Percentiles rank a stretch among this genome's conserved stretches.
phyloP scores from a whole-genome alignment of 2,888 invertebrate species.

The Lamproptera curius region DNA sequence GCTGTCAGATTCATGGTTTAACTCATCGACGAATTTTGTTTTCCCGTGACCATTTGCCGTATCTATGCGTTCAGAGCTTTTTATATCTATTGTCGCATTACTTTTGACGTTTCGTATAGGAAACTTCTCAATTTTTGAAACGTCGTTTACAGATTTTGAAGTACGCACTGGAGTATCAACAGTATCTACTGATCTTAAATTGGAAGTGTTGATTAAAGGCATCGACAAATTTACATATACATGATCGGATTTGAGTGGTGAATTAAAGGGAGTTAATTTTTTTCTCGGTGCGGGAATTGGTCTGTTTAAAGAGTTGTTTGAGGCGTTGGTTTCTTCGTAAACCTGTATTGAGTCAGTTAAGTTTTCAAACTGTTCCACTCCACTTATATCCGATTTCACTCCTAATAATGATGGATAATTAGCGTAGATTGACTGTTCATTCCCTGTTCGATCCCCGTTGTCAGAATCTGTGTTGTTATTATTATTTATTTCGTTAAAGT shows the following conservation, averaged over 20 bases:
- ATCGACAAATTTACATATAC: constrained; percentile 79
- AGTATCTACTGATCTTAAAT: constrained; percentile 47
- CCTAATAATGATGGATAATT: constrained; percentile 61
- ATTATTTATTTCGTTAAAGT: constrained; percentile 70
- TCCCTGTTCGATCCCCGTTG: constrained; percentile 29
- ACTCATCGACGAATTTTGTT: constrained; percentile 30
- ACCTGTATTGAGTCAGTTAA: constrained; percentile 83
- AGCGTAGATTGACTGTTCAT: constrained; percentile 60
- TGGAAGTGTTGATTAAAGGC: constrained; percentile 59
- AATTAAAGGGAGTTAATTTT: constrained; percentile 52
- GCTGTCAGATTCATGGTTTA: constrained; percentile 30
- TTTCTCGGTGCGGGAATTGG: constrained; percentile 80
- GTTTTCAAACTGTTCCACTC: constrained; percentile 78
- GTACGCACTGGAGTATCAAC: constrained; percentile 59
- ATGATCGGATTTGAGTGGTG: constrained; percentile 70
- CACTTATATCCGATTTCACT: constrained; percentile 59
- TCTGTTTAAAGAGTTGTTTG: constrained; percentile 69
- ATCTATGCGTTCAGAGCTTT: constrained; percentile 16
- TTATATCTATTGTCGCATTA: constrained; percentile 23
- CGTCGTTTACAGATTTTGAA: constrained; percentile 56
- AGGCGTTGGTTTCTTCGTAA: constrained; percentile 70
- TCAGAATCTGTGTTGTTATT: constrained; percentile 46
- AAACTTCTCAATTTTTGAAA: constrained; percentile 38
- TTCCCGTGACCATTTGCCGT: constrained; percentile 28
- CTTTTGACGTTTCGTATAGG: constrained; percentile 25